These are phyloP conservation scores for Lasiommata megera DNA, from an alignment of 2,888 invertebrate species.

Conservation along the genomic window DNA sequence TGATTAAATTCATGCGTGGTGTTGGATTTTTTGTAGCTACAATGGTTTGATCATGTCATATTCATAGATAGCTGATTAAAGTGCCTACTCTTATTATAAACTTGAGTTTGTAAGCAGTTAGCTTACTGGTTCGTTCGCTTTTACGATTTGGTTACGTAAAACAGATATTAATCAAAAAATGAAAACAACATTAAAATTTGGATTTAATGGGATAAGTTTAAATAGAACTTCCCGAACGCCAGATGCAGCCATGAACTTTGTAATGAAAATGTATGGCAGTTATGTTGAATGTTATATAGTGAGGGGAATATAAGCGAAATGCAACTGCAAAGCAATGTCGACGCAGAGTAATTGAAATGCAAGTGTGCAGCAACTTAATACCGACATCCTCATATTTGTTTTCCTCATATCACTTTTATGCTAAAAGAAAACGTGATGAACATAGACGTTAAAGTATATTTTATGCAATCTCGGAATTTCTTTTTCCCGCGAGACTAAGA, in stretches of 20 bases:
- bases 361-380: background rate
- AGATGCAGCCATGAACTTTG: constrained; percentile 18
- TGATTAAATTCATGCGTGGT: too few relatives aligned
- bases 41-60: too few relatives aligned
- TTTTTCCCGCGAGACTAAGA: too few relatives aligned
- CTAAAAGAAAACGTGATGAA: background rate
- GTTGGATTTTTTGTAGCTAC: too few relatives aligned
- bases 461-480: too few relatives aligned
- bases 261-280: constrained; percentile 11
- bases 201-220: constrained; percentile 16
- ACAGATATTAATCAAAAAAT: constrained; percentile 5
- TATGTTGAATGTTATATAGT: background rate
- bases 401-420: background rate
- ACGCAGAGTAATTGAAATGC: background rate
- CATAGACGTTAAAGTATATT: too few relatives aligned
- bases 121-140: too few relatives aligned
- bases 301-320: background rate
- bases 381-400: background rate
- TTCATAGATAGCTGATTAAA: too few relatives aligned
- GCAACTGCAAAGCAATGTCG: background rate
- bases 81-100: too few relatives aligned
- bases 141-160: too few relatives aligned
- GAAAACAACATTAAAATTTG: constrained; percentile 15
- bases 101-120: too few relatives aligned
- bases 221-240: constrained; percentile 19